Conservation (phyloP, 2,113 vertebrate species). For the Etheostoma spectabile region DNA sequence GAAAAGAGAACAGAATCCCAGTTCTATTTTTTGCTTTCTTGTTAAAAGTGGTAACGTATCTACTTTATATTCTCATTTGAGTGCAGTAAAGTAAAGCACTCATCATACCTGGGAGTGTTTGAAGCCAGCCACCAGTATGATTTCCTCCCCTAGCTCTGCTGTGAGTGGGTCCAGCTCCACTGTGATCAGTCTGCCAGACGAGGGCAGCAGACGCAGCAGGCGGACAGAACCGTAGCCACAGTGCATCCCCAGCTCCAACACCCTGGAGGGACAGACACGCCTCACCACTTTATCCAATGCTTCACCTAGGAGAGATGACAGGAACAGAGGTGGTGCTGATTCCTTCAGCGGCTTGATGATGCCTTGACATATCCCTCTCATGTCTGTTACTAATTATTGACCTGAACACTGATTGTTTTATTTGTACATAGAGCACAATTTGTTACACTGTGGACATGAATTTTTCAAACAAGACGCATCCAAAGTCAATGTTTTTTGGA, state of each 20-base stretch:
- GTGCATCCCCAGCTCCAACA: slow-evolving; percentile 79
- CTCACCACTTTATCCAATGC: slow-evolving; percentile 71
- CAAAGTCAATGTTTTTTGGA: too few relatives aligned
- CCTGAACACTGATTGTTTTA: neutral
- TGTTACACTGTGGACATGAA: neutral
- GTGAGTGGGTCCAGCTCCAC: slow-evolving; percentile 77
- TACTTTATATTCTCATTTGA: neutral
- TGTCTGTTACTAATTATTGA: neutral
- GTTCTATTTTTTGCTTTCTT: neutral
- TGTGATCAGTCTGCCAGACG: slow-evolving; percentile 70
- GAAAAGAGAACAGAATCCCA: neutral
- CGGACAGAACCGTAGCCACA: slow-evolving; percentile 79
- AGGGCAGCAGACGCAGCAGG: slow-evolving; percentile 75
- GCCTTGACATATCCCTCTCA: neutral
- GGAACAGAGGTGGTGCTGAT: neutral
- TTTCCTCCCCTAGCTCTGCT: slow-evolving; percentile 77
- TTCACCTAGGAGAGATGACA: slow-evolving; percentile 47
- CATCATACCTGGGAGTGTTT: slow-evolving; percentile 68
- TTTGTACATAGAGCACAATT: neutral
- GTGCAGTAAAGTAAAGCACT: neutral
- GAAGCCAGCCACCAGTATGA: slow-evolving; percentile 81
- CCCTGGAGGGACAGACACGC: slow-evolving; percentile 38
- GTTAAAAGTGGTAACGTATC: rapidly evolving
- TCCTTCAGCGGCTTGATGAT: neutral
- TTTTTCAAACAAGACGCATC: neutral